A percentile compares a stretch with the other conserved stretches of the same genome.
phyloP scores from a whole-genome alignment of 2,888 invertebrate genomes.

The Caenorhabditis drosophilae region DNA sequence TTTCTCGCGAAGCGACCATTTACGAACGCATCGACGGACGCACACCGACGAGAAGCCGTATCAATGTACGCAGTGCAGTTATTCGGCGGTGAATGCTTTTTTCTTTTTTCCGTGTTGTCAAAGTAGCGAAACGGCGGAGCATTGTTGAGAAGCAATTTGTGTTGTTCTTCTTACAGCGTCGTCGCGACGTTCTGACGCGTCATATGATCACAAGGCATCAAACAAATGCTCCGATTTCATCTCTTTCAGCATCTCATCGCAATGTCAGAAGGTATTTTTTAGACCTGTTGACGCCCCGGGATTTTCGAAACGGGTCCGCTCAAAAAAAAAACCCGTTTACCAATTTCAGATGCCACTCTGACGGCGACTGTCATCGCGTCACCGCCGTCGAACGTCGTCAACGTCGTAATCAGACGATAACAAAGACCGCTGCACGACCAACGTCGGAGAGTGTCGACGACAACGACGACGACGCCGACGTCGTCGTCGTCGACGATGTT shows the following conservation, averaged over 20 bases:
- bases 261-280: slow-evolving; percentile 36
- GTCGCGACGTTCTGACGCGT: slow-evolving; percentile 64
- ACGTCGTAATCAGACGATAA: too few species aligned
- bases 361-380: slow-evolving; percentile 32
- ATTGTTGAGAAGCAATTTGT: not conserved
- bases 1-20: slow-evolving; percentile 64
- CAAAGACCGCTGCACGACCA: too few species aligned
- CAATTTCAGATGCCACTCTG: slow-evolving; percentile 32
- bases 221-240: slow-evolving; percentile 39
- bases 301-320: too few species aligned
- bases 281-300: too few species aligned
- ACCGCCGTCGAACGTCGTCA: slow-evolving; percentile 18
- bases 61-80: slow-evolving; percentile 60
- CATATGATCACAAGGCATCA: slow-evolving; percentile 67
- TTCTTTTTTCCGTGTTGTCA: not conserved
- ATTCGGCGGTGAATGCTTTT: slow-evolving; percentile 58
- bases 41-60: slow-evolving; percentile 68
- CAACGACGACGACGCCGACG: too few species aligned
- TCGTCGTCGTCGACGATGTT: too few species aligned
- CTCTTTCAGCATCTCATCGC: slow-evolving; percentile 39
- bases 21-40: slow-evolving; percentile 56
- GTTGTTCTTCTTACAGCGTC: slow-evolving; percentile 41
- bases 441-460: too few species aligned
- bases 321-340: too few species aligned
- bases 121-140: not conserved